Base-by-base conservation (phyloP, 2,113 vertebrate species). In the Aphelocoma coerulescens region DNA sequence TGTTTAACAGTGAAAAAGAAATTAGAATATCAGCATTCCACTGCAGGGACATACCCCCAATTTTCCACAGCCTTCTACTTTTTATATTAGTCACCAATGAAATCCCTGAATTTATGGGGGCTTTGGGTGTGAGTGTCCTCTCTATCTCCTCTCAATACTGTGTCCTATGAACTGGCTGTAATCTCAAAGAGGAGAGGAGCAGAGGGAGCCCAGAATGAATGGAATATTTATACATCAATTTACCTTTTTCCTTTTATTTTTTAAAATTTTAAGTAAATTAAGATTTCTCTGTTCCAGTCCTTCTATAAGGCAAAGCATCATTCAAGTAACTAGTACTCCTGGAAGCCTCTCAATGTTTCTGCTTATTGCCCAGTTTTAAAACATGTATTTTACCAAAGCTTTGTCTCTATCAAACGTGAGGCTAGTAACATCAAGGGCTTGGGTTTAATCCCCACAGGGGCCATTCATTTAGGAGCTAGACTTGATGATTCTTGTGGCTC, bases 11-110 rank as follows among this genome's bases (percentile, higher is more conserved):
- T 39, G 10, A 5, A 37, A 78, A 78, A 62, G 49, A 66, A 58
- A 55, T 7, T 3, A 91, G 15, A 78, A n/a, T 9, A 69, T 39
- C 13, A 51, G 41, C 49, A 84, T 71, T 30, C 1, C 23, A 48
- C 57, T 49, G 28, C 49, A 69, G 37, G 8, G 14, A 55, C 11
- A 79, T 57, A 26, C 1, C 1, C 6, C 2, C 21, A 3, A 0
- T 62, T 57, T 89, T 46, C 26, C 35, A 63, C 32, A 84, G 16
- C 4, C 14, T 32, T 39, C 58, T 84, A 65, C 32, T 82, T 82
- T 5, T 61, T 6, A 48, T 16, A 41, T 61, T 13, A 46, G 32
- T 67, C 28, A 58, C 7, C 32, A 61, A 14, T 19, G 7, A 91
- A 16, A n/a, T 44, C 23, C 19, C 43, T 43, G 33, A 72, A 58